Conservation (phyloP, 2,797 vertebrate species). For the Paguma larvata region DNA sequence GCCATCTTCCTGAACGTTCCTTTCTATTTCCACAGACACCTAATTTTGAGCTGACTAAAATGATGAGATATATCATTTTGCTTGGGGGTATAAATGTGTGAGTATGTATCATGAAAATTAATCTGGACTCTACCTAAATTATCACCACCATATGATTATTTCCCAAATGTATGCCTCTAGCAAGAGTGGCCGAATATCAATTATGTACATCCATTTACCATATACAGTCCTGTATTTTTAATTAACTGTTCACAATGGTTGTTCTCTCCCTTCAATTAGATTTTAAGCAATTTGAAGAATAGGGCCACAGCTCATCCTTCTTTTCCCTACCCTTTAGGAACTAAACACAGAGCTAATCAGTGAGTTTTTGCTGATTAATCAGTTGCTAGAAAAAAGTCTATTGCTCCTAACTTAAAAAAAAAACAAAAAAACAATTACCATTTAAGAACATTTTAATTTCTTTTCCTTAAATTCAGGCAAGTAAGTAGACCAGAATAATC, state of each 20-base stretch:
- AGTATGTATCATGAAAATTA: not conserved
- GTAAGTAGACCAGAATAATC: not conserved
- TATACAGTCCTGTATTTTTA: slow-evolving; percentile 14
- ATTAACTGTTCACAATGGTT: not conserved
- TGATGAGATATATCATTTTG: not conserved
- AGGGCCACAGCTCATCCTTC: not conserved
- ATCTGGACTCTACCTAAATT: not conserved
- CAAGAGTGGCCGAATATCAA: not conserved
- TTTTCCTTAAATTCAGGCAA: not conserved
- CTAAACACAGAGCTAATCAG: not conserved
- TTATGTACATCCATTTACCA: not conserved
- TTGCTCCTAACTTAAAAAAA: slow-evolving; percentile 24
- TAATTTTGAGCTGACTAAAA: not conserved
- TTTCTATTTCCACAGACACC: not conserved
- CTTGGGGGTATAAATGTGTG: not conserved
- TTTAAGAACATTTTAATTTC: not conserved
- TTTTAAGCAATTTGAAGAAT: slow-evolving; percentile 61
- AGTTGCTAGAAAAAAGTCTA: not conserved
- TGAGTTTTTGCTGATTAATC: slow-evolving; percentile 22
- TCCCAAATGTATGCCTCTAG: not conserved
- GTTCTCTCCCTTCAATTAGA: not conserved
- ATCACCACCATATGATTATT: not conserved
- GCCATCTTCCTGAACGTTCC: not conserved
- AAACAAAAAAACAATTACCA: not conserved
- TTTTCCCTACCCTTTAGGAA: not conserved